Evolutionary conservation across 2,113 vertebrate genomes (phyloP), one percentile per base, ranked within the genome.

Genomic region (Menura novaehollandiae): DNA sequence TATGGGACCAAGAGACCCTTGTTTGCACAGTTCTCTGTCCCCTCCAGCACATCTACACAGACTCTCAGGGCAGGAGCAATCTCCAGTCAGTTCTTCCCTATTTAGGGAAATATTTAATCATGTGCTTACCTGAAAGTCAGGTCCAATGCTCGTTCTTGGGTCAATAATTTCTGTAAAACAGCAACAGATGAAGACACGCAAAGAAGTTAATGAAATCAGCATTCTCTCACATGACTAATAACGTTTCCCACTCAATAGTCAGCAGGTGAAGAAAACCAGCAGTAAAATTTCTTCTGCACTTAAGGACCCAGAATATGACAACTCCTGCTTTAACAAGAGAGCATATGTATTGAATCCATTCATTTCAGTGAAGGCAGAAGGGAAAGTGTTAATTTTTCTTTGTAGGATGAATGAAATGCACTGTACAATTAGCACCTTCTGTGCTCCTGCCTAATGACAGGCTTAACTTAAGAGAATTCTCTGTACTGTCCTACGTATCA

Each of bases 331-430:
- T 63, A 75, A 17, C 18, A 73, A 22, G 68, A 56, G 7, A 71
- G 7, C 27, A 47, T 51, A 51, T n/a, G 19, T 35, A 55, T 24
- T 35, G 68, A 78, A 84, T 85, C 39, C 37, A 46, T 88, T 91
- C 30, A 64, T 58, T 81, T 62, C 30, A 52, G 12, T 27, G 64
- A 77, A 90, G 47, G 63, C 78, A 90, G 95, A 86, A 88, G 52
- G 37, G 67, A 94, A 94, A 96, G 92, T 56, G 93, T 97, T 96
- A 97, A 96, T 91, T 90, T 60, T 91, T 84, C 85, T 94, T 93
- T 81, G 85, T 92, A 64, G 47, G 75, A 84, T 97, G 85, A 95
- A 96, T 95, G 87, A 96, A 96, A 88, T 37, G 56, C 76, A 88
- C 59, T 92, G 76, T 88, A 94, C 92, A 92, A 94, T 94, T 96